A percentile compares a stretch with the other conserved stretches of the same genome.
Evolutionary conservation across 2,888 invertebrate genomes (phyloP).

Genomic region (Drosophila atripex): DNA sequence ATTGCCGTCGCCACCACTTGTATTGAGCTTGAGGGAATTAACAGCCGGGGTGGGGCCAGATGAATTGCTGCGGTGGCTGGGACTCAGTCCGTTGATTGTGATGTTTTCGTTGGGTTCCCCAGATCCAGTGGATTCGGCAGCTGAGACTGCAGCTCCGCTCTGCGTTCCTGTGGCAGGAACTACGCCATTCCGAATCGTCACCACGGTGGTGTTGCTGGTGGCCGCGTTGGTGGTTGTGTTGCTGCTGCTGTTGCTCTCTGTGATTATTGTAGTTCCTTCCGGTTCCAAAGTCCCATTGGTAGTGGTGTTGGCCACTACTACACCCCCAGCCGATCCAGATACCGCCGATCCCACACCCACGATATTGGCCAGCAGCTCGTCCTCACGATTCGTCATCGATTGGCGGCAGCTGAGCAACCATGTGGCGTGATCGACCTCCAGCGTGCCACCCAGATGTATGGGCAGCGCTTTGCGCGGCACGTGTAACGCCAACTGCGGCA

Average conservation of each 20-base stretch:
- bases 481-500: slow-evolving; percentile 94
- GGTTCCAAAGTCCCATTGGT: slow-evolving; percentile 22
- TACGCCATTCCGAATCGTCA: slow-evolving; percentile 67
- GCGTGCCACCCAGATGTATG: slow-evolving; percentile 93
- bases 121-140: background rate
- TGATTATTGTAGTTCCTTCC: slow-evolving; percentile 35
- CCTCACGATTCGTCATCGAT: slow-evolving; percentile 92
- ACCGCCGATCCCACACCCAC: slow-evolving; percentile 67
- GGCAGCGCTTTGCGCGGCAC: slow-evolving; percentile 96
- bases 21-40: slow-evolving; percentile 61
- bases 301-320: slow-evolving; percentile 16
- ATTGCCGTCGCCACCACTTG: slow-evolving; percentile 41
- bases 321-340: slow-evolving; percentile 7
- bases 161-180: slow-evolving; percentile 11
- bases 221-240: slow-evolving; percentile 46
- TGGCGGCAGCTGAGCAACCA: slow-evolving; percentile 91
- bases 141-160: background rate
- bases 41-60: slow-evolving; percentile 6
- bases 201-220: slow-evolving; percentile 49
- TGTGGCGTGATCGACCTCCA: slow-evolving; percentile 94
- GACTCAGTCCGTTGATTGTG: slow-evolving; percentile 75
- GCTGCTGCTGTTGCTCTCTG: slow-evolving; percentile 39
- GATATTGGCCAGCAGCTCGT: slow-evolving; percentile 84
- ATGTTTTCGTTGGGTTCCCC: slow-evolving; percentile 80
- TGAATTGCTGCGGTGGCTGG: slow-evolving; percentile 52